phyloP scores from a whole-genome alignment of 2,113 vertebrate genomes.

The Ploceus nigricollis region DNA sequence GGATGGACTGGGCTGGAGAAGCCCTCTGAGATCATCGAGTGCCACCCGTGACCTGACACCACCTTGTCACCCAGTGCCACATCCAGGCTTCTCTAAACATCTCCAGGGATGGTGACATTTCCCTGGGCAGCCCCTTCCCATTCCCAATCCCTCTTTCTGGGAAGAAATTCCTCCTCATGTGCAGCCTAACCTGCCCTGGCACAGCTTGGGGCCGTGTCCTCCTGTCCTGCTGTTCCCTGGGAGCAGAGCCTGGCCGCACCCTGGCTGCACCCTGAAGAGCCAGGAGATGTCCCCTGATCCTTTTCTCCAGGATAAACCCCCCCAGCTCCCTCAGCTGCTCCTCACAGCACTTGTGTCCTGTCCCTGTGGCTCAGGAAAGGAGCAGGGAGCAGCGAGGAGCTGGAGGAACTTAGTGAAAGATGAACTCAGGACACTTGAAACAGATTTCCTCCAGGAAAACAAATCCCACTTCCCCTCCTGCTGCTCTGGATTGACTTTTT shows the following conservation, averaged over 20 bases:
- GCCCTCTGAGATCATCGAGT: neutral
- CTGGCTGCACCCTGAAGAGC: neutral
- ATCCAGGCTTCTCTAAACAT: neutral
- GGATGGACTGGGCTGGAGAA: neutral
- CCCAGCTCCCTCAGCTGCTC: neutral
- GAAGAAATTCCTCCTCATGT: neutral
- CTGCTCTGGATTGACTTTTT: neutral
- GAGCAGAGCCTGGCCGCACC: neutral
- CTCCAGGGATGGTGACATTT: rapidly evolving
- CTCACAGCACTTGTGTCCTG: rapidly evolving
- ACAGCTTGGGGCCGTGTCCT: neutral
- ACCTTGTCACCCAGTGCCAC: neutral
- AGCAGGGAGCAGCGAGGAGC: rapidly evolving
- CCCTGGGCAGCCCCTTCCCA: neutral
- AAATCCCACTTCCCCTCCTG: rapidly evolving
- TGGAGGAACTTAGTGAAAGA: rapidly evolving
- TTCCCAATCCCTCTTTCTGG: neutral
- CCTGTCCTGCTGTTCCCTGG: neutral
- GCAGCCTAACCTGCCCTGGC: neutral
- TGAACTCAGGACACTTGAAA: rapidly evolving
- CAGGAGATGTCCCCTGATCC: rapidly evolving
- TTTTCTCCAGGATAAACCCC: neutral
- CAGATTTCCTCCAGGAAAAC: rapidly evolving
- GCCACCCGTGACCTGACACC: neutral
- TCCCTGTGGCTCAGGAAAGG: neutral